These are phyloP conservation scores for Coenonympha glycerion DNA, from an alignment of 2,888 invertebrate genomes.

Conservation along the genomic window DNA sequence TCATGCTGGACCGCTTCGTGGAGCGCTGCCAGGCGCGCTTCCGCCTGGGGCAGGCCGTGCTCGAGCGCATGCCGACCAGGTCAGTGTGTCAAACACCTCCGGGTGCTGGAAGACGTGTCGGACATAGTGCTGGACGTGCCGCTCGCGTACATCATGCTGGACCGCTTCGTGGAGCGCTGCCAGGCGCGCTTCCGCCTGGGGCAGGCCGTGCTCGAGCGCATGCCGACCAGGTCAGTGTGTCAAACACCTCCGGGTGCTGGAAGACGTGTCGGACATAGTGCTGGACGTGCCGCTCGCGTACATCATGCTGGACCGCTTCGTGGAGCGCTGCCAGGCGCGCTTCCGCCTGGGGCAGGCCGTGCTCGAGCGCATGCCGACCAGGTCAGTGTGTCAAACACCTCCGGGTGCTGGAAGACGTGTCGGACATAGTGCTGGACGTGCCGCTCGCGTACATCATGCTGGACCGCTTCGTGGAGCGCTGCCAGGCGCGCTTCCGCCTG, in stretches of 20 bases:
- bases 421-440: constrained; percentile 93
- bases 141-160: constrained; percentile 89
- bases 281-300: constrained; percentile 95
- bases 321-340: constrained; percentile 82
- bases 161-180: constrained; percentile 88
- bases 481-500: constrained; percentile 81
- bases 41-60: constrained; percentile 82
- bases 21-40: constrained; percentile 83
- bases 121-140: constrained; percentile 96
- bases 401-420: no score
- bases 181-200: constrained; percentile 81
- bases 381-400: no score
- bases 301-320: constrained; percentile 89
- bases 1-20: constrained; percentile 89
- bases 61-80: constrained; percentile 86
- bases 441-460: constrained; percentile 92
- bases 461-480: constrained; percentile 88
- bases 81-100: no score
- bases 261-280: constrained; percentile 84
- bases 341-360: constrained; percentile 84
- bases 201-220: constrained; percentile 82
- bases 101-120: constrained; percentile 66
- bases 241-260: no score
- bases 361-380: constrained; percentile 84
- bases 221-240: constrained; percentile 83